phyloP scores from a whole-genome alignment of 2,797 vertebrate genomes.

The Sebastes oblongus region DNA sequence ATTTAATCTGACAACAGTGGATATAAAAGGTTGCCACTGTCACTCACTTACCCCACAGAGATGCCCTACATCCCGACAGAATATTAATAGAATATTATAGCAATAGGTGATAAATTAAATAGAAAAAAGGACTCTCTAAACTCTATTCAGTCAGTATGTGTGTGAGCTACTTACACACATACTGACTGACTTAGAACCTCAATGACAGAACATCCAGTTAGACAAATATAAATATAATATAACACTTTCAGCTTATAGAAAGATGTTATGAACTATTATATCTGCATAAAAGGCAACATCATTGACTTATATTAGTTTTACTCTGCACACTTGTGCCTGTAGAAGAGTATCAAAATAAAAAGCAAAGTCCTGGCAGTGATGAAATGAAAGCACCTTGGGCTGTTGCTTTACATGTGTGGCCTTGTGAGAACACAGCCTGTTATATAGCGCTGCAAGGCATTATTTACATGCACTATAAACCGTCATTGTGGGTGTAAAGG shows the following conservation, averaged over 20 bases:
- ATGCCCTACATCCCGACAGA: neutral
- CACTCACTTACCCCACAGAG: neutral
- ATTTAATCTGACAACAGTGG: neutral
- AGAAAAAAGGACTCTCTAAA: neutral
- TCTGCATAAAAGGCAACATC: neutral
- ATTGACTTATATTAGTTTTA: neutral
- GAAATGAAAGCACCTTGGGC: slow-evolving; percentile 15
- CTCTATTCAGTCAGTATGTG: neutral
- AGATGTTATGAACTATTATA: neutral
- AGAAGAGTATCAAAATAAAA: neutral
- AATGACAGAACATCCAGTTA: neutral
- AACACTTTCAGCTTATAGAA: neutral
- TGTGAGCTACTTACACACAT: neutral
- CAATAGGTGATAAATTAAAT: slow-evolving; percentile 1
- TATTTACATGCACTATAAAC: neutral
- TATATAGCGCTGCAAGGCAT: neutral
- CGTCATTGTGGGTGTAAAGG: neutral
- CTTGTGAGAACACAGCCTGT: slow-evolving; percentile 2
- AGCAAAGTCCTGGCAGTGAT: neutral
- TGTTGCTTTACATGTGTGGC: neutral
- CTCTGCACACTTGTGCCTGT: neutral
- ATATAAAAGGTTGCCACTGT: neutral
- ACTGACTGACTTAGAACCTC: neutral
- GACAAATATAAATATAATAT: neutral
- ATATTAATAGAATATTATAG: neutral